Conservation (phyloP, 2,113 vertebrate genomes). For the Proterorhinus semilunaris region DNA sequence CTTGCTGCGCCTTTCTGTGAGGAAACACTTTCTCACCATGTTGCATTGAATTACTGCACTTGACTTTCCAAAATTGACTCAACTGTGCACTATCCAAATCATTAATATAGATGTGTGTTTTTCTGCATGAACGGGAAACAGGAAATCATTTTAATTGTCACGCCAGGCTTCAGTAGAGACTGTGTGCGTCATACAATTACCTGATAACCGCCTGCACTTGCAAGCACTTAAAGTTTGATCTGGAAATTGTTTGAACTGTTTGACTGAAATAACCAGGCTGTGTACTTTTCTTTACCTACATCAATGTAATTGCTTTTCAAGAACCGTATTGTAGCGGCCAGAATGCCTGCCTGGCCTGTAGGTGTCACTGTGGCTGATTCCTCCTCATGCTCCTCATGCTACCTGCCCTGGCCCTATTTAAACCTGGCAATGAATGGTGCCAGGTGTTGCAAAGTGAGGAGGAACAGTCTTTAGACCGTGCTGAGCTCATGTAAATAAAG, state of each 20-base stretch:
- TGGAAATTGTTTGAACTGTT: slow-evolving; percentile 15
- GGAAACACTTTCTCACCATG: background rate
- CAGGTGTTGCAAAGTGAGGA: too few relatives aligned
- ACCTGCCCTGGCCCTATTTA: too few relatives aligned
- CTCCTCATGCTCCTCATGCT: too few relatives aligned
- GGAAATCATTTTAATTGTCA: slow-evolving; percentile 14
- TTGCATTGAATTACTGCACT: background rate
- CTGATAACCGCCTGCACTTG: slow-evolving; percentile 3
- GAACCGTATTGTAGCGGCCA: too few relatives aligned
- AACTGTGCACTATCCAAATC: background rate
- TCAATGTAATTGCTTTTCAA: too few relatives aligned
- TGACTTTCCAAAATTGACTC: background rate
- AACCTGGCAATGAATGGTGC: too few relatives aligned
- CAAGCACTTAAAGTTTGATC: slow-evolving; percentile 5
- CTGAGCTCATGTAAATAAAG: too few relatives aligned
- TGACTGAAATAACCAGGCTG: background rate
- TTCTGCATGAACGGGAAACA: slow-evolving; percentile 16
- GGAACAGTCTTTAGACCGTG: too few relatives aligned
- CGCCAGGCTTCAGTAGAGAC: slow-evolving; percentile 6
- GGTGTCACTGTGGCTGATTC: too few relatives aligned
- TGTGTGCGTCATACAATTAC: slow-evolving; percentile 15
- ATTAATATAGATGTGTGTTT: slow-evolving; percentile 9
- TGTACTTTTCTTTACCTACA: too few relatives aligned
- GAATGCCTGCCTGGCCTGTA: too few relatives aligned
- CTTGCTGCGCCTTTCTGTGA: too few relatives aligned